Conservation (phyloP, 2,797 vertebrate species). For the Peromyscus attwateri region DNA sequence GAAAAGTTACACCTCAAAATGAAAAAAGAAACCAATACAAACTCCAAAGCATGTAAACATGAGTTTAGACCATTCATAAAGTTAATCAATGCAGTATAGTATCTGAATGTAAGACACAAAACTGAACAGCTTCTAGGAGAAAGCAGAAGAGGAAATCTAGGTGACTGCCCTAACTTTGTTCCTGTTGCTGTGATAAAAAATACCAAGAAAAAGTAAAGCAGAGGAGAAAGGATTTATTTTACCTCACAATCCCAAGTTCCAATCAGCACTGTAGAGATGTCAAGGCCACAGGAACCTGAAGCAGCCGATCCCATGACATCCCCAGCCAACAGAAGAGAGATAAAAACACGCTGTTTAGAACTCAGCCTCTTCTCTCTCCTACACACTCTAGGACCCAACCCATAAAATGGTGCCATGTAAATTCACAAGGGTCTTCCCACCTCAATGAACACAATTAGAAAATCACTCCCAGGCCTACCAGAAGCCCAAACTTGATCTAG, state of each 20-base stretch:
- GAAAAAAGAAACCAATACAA: not conserved
- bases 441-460: not conserved
- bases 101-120: conserved; percentile 1
- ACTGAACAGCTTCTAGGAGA: not conserved
- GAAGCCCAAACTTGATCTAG: not conserved
- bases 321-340: not conserved
- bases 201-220: not conserved
- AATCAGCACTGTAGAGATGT: not conserved
- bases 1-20: not conserved
- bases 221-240: not conserved
- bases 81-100: not conserved
- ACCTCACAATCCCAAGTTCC: not conserved
- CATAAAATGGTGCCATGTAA: not conserved
- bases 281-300: not conserved
- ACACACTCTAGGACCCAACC: not conserved
- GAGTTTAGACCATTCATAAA: not conserved
- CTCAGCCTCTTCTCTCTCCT: no score
- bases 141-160: not conserved
- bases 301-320: not conserved
- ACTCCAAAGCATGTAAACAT: not conserved
- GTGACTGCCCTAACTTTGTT: not conserved
- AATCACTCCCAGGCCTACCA: not conserved
- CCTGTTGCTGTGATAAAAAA: not conserved
- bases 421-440: not conserved
- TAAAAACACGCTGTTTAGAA: not conserved